Conservation (phyloP, 1,140 invertebrate species). For the Diachasmimorpha longicaudata region DNA sequence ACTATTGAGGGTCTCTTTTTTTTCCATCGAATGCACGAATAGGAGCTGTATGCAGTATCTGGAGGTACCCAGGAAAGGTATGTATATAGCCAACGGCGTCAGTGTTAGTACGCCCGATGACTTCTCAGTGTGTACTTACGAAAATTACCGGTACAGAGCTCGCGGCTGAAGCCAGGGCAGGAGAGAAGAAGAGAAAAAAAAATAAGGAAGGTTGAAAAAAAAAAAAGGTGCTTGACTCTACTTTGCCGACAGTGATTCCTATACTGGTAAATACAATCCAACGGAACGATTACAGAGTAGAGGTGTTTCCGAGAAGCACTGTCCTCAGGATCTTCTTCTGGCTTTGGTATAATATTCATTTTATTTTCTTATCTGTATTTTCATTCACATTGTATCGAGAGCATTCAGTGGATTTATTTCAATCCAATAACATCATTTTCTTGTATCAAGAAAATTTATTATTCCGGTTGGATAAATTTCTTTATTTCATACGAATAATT, state of each 20-base stretch:
- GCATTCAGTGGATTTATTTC: no score
- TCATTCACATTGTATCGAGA: no score
- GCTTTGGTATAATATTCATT: not conserved
- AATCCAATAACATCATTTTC: no score
- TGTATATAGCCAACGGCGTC: constrained; percentile 25
- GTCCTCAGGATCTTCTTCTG: not conserved
- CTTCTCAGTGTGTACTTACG: constrained; percentile 61
- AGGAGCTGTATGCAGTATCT: not conserved
- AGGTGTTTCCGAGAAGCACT: not conserved
- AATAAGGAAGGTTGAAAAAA: not conserved
- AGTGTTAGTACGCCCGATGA: constrained; percentile 12
- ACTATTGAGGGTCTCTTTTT: constrained; percentile 27
- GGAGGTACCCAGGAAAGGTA: constrained; percentile 7
- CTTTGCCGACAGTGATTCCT: constrained; percentile 14
- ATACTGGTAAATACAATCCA: not conserved
- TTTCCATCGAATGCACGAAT: constrained; percentile 19
- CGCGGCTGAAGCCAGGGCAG: constrained; percentile 35
- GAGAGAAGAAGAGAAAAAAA: not conserved
- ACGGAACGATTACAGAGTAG: not conserved
- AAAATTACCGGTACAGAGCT: constrained; percentile 54
- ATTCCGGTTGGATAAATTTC: no score
- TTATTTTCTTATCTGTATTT: not conserved
- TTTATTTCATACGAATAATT: no score
- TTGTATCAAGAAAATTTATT: no score
- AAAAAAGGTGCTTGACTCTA: not conserved